A percentile compares a stretch with the other conserved stretches of the same genome.
Conservation (phyloP, 2,888 invertebrate species). For the Dorcus hopei region DNA sequence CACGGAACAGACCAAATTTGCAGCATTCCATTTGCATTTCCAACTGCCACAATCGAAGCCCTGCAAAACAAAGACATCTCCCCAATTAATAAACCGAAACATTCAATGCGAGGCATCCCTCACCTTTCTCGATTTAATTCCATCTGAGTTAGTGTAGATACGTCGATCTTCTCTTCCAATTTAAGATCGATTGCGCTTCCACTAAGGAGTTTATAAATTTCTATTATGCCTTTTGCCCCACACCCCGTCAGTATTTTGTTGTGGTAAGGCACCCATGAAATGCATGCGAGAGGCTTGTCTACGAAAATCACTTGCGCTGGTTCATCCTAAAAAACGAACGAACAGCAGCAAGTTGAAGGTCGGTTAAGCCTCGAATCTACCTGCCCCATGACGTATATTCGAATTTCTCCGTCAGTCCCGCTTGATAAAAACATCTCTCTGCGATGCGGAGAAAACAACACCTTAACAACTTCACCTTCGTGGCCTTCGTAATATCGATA, state of each 20-base stretch:
- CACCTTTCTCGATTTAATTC: conserved; percentile 32
- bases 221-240: conserved; percentile 37
- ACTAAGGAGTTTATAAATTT: conserved; percentile 40
- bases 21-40: conserved; percentile 38
- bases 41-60: conserved; percentile 38
- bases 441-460: conserved; percentile 43
- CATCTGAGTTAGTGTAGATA: conserved; percentile 21
- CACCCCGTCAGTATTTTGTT: conserved; percentile 43
- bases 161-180: conserved; percentile 19
- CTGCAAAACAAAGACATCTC: conserved; percentile 31
- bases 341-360: too few species aligned
- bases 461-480: conserved; percentile 41
- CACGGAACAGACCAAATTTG: conserved; percentile 46
- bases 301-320: conserved; percentile 44
- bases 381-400: conserved; percentile 45
- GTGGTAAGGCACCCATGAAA: conserved; percentile 42
- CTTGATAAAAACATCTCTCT: conserved; percentile 46
- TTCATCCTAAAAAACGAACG: conserved; percentile 35
- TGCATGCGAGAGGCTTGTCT: conserved; percentile 31
- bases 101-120: conserved; percentile 4
- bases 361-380: conserved; percentile 26
- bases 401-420: conserved; percentile 44
- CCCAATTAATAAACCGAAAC: conserved; percentile 3
- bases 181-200: conserved; percentile 34
- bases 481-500: conserved; percentile 44